Percentiles rank a stretch among this genome's conserved stretches.
phyloP scores from a whole-genome alignment of 2,797 vertebrate species.

The Kryptopterus vitreolus region DNA sequence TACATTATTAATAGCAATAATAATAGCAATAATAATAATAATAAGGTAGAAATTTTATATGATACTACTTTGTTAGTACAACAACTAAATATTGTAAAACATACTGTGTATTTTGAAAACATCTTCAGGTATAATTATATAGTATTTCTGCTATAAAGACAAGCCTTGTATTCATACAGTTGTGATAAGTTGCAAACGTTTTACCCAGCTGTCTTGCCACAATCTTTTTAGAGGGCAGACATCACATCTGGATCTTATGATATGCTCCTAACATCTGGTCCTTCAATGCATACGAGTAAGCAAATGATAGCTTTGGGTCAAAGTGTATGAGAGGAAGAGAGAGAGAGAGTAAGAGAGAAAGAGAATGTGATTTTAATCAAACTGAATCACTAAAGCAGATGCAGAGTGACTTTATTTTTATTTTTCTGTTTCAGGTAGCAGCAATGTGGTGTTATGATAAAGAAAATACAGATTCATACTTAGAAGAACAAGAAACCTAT shows the following conservation, averaged over 20 bases:
- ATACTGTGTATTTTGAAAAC: neutral
- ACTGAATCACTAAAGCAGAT: conserved; percentile 30
- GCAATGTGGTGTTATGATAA: conserved; percentile 7
- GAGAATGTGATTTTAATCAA: conserved; percentile 22
- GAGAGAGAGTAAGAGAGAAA: conserved; percentile 7
- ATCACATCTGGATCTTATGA: conserved; percentile 44
- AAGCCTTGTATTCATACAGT: neutral
- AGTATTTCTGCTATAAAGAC: neutral
- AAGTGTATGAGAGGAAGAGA: conserved; percentile 1
- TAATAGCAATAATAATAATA: neutral
- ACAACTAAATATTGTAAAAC: neutral
- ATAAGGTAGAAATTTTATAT: neutral
- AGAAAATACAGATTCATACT: neutral
- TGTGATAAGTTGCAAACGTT: neutral
- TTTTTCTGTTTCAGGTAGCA: conserved; percentile 24
- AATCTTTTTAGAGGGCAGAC: conserved; percentile 16
- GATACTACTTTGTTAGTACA: neutral
- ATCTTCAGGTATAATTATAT: neutral
- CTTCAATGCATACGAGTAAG: neutral
- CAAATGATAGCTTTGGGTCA: conserved; percentile 26
- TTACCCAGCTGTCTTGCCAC: conserved; percentile 13
- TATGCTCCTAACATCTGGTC: conserved; percentile 38
- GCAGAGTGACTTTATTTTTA: conserved; percentile 2
- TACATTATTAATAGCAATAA: neutral
- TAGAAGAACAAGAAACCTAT: conserved; percentile 14